Evolutionary conservation across 23 tunicate genomes (phyloP).

Genomic region (Ciona savignyi): DNA sequence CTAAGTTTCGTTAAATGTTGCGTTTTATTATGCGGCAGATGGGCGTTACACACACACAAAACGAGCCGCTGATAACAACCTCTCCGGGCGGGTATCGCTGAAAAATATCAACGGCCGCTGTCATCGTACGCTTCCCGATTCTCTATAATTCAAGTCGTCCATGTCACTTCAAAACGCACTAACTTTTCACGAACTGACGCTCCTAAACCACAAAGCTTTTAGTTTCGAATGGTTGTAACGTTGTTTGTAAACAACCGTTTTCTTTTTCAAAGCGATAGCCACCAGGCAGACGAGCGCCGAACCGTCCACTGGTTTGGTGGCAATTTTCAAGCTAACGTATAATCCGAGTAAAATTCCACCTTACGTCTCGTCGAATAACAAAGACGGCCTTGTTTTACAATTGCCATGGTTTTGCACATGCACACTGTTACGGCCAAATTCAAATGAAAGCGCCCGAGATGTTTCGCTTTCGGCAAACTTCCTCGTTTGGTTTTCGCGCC

Average conservation of each 20-base stretch:
- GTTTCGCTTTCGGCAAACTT: background rate
- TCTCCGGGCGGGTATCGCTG: background rate
- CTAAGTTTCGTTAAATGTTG: background rate
- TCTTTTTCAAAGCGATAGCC: background rate
- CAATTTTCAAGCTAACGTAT: constrained; percentile 6
- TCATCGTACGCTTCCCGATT: background rate
- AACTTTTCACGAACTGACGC: background rate
- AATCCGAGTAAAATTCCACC: background rate
- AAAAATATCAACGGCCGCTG: background rate
- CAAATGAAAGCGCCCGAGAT: background rate
- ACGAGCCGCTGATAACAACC: background rate
- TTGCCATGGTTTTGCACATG: background rate
- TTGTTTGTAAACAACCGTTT: background rate
- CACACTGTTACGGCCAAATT: background rate
- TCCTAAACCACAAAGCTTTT: background rate
- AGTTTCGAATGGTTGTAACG: background rate
- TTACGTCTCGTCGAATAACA: background rate
- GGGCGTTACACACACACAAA: background rate
- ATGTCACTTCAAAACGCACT: background rate
- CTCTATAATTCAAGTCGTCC: background rate
- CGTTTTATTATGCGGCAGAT: background rate
- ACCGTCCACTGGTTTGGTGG: constrained; percentile 3
- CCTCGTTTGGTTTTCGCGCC: background rate
- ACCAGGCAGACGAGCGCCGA: background rate
- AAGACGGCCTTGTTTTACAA: background rate